Conservation (phyloP, 2,113 vertebrate genomes). For the Pogonocichla stellata region DNA sequence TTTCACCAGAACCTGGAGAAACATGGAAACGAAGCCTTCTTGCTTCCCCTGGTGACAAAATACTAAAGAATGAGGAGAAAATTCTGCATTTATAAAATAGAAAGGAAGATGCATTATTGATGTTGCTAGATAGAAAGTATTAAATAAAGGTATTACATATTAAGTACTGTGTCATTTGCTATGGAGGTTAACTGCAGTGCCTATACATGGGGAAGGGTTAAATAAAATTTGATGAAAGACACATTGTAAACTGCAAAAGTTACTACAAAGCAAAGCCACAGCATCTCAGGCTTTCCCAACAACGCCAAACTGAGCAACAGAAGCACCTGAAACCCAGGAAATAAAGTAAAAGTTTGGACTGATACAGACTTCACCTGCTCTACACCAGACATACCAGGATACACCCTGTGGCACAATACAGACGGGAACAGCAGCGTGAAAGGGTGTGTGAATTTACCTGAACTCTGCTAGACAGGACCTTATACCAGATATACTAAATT, state of each 20-base stretch:
- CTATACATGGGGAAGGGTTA: background rate
- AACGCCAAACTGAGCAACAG: background rate
- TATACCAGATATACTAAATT: background rate
- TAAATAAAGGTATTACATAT: background rate
- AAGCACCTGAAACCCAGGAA: background rate
- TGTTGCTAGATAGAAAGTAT: background rate
- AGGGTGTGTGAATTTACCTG: background rate
- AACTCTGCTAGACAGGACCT: background rate
- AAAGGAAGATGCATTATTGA: background rate
- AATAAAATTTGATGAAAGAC: background rate
- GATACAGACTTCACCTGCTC: background rate
- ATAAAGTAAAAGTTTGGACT: background rate
- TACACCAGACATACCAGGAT: background rate
- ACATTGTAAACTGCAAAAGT: background rate
- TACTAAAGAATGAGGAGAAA: background rate
- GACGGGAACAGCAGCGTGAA: background rate
- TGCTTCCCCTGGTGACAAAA: background rate
- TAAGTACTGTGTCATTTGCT: background rate
- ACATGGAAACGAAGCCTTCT: background rate
- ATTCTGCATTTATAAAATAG: background rate
- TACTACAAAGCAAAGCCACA: background rate
- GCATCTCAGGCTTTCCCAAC: background rate
- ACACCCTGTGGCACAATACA: fast-evolving
- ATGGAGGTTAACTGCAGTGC: background rate
- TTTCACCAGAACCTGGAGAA: background rate